Base-by-base conservation (phyloP, 1,140 invertebrate genomes). In the Drosophila lacteicornis region DNA sequence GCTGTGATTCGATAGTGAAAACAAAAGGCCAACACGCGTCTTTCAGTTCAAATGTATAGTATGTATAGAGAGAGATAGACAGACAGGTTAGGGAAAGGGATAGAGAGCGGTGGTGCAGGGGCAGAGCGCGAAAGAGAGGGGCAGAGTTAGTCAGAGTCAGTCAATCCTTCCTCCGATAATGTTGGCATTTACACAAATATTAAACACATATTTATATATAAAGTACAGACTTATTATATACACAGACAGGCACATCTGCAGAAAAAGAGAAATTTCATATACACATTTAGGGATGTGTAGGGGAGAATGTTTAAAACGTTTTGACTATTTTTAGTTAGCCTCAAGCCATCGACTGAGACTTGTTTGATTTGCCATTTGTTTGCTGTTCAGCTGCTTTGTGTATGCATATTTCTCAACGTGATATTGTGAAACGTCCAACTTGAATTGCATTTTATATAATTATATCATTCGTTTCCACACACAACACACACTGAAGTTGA, bases 11-110 rank as follows among this genome's bases (percentile, higher is more conserved):
- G 79, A 90, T 91, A 88, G 85, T 82, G 79, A 80, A 90, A 91
- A 82, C 70, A 73, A 83, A 85, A 88, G 84, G 84, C 85, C 85
- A 90, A 87, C 68, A 71, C 36, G 84, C 84, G 78, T 91, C 82
- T 80, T 92, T 92, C 81, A 92, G 91, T 92, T 92, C 91, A 92
- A 92, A 92, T 92, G 83, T 92, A 92, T 85, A 92, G 91, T 92
- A 81, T 87, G 76, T 91, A 86, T 80, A 68, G 55, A 71, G 51
- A 79, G 67, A 78, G 75, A 75, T 60, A 71, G 73, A 76, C 45
- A 75, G 58, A 57, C 40, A 75, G 65, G 65, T 58, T 60, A 51
- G 46, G 50, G 51, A 70, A 56, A 17, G 43, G 13, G 51, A 19
- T n/a, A 27, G n/a, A 38, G 71, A 66, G 55, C 49, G 33, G 40